Conservation (phyloP, 2,113 vertebrate species). For the Laticauda colubrina region DNA sequence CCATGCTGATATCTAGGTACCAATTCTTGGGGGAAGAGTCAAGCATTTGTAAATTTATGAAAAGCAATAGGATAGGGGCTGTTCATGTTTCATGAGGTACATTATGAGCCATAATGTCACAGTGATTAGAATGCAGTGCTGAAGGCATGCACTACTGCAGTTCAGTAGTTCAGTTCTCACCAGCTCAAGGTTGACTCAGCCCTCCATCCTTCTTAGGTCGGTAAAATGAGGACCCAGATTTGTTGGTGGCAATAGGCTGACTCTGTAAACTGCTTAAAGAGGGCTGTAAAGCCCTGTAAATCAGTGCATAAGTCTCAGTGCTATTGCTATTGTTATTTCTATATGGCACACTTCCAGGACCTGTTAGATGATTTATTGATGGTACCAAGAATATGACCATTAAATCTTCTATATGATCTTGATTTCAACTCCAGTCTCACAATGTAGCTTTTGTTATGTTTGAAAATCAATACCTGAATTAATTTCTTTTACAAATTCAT, state of each 20-base stretch:
- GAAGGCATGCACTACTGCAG: no score
- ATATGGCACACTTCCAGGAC: neutral
- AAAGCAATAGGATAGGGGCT: neutral
- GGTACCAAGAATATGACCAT: neutral
- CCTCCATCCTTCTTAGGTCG: no score
- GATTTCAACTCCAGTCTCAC: neutral
- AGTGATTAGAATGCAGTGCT: no score
- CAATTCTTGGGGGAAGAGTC: neutral
- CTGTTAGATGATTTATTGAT: neutral
- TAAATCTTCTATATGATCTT: neutral
- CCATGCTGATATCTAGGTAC: neutral
- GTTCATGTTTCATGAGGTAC: neutral
- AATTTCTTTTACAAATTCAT: neutral
- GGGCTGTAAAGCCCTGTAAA: no score
- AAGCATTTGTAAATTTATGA: neutral
- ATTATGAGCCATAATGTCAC: no score
- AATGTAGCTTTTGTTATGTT: neutral
- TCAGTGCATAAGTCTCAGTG: no score
- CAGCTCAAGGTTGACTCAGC: no score
- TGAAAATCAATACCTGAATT: neutral
- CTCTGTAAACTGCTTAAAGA: no score
- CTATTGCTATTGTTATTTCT: no score
- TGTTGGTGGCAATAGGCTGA: no score
- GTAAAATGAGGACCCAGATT: no score
- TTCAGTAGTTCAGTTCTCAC: no score